Percentiles rank a stretch among this genome's conserved stretches.
These are phyloP conservation scores for Phyllotis vaccarum DNA, from an alignment of 2,797 vertebrate species.

Conservation along the genomic window DNA sequence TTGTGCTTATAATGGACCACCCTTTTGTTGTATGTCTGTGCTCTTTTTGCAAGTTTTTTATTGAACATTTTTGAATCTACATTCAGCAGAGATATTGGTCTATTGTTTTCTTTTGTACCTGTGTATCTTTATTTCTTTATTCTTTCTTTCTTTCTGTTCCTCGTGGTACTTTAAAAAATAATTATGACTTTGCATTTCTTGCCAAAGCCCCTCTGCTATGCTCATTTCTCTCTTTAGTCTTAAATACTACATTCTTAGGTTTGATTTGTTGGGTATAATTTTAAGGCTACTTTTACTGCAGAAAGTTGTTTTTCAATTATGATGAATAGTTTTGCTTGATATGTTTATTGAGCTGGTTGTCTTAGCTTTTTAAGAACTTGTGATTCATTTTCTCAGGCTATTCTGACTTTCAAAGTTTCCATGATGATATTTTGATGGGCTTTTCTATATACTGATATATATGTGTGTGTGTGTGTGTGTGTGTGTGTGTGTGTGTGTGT, in stretches of 20 bases:
- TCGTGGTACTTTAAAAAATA: neutral
- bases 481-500: too few species aligned
- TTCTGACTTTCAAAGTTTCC: neutral
- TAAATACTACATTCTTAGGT: neutral
- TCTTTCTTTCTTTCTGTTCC: neutral
- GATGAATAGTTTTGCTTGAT: neutral
- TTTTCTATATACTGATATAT: neutral
- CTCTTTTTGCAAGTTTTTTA: neutral
- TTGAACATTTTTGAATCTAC: neutral
- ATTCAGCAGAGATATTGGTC: neutral
- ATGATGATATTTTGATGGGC: neutral
- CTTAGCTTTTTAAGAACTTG: neutral
- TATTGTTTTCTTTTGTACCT: neutral
- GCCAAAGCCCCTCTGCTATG: neutral
- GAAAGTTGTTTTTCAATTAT: neutral
- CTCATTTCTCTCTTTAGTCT: neutral
- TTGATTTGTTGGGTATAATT: neutral
- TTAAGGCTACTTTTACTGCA: neutral
- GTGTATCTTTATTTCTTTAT: neutral
- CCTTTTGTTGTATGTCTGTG: neutral
- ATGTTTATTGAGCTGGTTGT: neutral
- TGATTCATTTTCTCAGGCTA: neutral
- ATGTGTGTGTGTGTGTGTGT: too few species aligned
- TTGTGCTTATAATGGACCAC: too few species aligned
- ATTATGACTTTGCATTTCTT: neutral